Conservation (phyloP, 2,888 invertebrate genomes). For the Unio delphinus region DNA sequence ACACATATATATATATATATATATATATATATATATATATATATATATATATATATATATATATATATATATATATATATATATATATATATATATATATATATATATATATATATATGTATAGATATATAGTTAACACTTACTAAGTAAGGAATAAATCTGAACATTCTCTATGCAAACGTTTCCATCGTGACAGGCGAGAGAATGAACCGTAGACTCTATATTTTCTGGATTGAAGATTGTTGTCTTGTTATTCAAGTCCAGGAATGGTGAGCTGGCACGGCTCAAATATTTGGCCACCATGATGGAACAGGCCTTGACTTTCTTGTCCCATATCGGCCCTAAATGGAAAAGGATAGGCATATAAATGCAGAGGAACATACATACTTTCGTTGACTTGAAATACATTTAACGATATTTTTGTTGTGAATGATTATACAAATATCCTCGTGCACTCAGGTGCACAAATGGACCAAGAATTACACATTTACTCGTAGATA, state of each 20-base stretch:
- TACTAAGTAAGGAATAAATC: constrained; percentile 45
- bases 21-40: not conserved
- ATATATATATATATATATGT: not conserved
- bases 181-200: constrained; percentile 42
- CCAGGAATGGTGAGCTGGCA: constrained; percentile 20
- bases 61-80: too few species aligned
- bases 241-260: constrained; percentile 13
- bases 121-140: constrained; percentile 6
- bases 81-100: too few species aligned
- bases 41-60: not conserved
- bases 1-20: too few species aligned
- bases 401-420: too few species aligned
- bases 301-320: constrained; percentile 21
- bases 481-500: too few species aligned
- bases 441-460: too few species aligned
- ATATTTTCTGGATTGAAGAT: constrained; percentile 32
- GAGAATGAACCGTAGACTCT: constrained; percentile 41
- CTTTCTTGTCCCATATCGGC: constrained; percentile 27
- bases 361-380: too few species aligned
- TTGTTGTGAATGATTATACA: too few species aligned
- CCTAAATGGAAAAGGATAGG: constrained; percentile 13
- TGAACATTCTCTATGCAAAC: constrained; percentile 50
- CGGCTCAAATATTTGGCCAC: constrained; percentile 19
- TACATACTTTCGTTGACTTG: too few species aligned
- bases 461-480: too few species aligned